Conservation (phyloP, 2,113 vertebrate species). For the Aptenodytes forsteri region DNA sequence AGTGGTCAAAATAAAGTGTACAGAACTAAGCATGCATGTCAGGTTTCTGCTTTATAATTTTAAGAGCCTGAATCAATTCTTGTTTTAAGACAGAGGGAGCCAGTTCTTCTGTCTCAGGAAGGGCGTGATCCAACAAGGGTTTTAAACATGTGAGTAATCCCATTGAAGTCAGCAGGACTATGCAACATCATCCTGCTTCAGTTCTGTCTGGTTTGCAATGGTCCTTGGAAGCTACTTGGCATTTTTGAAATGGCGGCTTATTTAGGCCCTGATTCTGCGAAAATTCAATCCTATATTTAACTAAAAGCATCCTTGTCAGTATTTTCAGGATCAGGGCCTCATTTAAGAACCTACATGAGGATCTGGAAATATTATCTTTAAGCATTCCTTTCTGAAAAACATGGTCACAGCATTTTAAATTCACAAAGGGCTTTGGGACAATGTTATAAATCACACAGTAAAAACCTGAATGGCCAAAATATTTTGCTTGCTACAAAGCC, state of each 20-base stretch:
- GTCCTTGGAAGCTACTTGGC: neutral
- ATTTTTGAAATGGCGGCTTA: neutral
- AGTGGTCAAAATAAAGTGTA: neutral
- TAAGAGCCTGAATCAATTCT: neutral
- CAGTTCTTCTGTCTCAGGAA: neutral
- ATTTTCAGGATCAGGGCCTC: neutral
- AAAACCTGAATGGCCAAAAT: slow-evolving; percentile 19
- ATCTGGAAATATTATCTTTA: neutral
- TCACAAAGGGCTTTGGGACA: neutral
- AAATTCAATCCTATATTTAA: neutral
- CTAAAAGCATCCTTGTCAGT: neutral
- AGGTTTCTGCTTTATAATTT: neutral
- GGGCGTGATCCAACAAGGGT: neutral
- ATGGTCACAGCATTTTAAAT: neutral
- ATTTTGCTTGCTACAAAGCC: neutral
- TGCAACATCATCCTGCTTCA: neutral
- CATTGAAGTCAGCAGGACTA: neutral
- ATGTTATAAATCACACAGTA: slow-evolving; percentile 37
- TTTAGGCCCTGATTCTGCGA: neutral
- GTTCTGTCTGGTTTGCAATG: neutral
- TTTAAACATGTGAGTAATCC: neutral
- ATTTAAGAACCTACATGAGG: neutral
- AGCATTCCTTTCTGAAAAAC: neutral
- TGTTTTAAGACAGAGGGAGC: neutral
- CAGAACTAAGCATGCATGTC: neutral